Percentiles rank a stretch among this genome's conserved stretches.
These are phyloP conservation scores for Poecilia picta DNA, from an alignment of 2,797 vertebrate species.

Conservation along the genomic window DNA sequence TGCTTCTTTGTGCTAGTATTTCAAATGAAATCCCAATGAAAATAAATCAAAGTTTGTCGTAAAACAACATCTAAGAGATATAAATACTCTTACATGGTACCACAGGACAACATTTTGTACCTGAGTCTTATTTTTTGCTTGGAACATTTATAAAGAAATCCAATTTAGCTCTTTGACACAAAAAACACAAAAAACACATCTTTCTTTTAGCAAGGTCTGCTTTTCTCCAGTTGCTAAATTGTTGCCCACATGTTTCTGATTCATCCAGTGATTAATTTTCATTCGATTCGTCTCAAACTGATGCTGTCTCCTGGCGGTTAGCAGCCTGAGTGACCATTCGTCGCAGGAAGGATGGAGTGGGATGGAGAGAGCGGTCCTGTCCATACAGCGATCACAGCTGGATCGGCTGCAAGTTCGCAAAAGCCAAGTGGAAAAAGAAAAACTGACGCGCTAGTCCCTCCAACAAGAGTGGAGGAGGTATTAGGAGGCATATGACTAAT, in stretches of 20 bases:
- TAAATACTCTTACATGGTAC: background rate
- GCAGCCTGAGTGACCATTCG: constrained; percentile 3
- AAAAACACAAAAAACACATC: background rate
- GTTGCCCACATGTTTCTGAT: constrained; percentile 15
- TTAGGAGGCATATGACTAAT: background rate
- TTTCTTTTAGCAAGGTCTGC: constrained; percentile 5
- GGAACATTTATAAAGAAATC: background rate
- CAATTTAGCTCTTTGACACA: background rate
- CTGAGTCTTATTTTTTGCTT: background rate
- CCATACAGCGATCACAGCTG: background rate
- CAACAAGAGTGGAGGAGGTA: background rate
- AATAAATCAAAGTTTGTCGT: background rate
- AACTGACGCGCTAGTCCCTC: background rate
- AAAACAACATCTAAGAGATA: background rate
- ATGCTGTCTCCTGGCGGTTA: background rate
- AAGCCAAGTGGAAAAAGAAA: background rate
- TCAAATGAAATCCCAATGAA: background rate
- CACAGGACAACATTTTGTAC: background rate
- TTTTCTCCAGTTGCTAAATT: constrained; percentile 6
- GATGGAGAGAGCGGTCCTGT: background rate
- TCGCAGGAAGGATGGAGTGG: background rate
- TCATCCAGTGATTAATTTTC: constrained; percentile 12
- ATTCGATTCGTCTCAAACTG: background rate
- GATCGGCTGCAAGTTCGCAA: background rate
- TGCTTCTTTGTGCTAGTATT: background rate